Conservation (phyloP, 2,797 vertebrate genomes). For the Steatocranus sp. region DNA sequence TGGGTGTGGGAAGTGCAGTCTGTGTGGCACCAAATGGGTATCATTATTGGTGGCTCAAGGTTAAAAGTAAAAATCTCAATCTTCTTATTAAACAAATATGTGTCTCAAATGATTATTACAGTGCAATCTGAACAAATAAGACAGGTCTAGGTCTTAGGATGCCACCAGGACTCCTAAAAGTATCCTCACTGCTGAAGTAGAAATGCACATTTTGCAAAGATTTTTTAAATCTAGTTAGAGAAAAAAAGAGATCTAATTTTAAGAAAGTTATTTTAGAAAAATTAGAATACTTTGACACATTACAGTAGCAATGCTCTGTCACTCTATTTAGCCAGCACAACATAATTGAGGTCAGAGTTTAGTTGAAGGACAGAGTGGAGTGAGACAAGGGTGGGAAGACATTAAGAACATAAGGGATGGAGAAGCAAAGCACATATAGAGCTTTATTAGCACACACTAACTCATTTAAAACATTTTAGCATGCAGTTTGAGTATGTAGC, state of each 20-base stretch:
- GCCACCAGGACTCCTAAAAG: background rate
- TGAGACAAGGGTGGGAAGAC: slow-evolving; percentile 53
- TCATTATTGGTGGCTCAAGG: slow-evolving; percentile 12
- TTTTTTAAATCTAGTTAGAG: background rate
- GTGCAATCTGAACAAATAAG: background rate
- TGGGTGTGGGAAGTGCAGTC: slow-evolving; percentile 14
- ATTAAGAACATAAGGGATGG: slow-evolving; percentile 45
- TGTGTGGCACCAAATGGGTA: slow-evolving; percentile 16
- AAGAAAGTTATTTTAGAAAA: background rate
- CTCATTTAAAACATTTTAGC: background rate
- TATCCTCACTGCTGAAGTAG: background rate
- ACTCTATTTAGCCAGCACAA: slow-evolving; percentile 64
- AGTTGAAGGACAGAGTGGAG: slow-evolving; percentile 2
- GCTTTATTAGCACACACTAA: background rate
- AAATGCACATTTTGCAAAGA: background rate
- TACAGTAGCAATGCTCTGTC: background rate
- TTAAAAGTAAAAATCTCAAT: background rate
- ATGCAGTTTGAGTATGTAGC: background rate
- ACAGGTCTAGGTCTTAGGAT: background rate
- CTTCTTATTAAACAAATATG: background rate
- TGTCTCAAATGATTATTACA: background rate
- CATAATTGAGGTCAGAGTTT: slow-evolving; percentile 22
- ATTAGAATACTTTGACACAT: background rate
- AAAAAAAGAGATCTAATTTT: background rate
- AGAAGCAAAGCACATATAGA: slow-evolving; percentile 53